phyloP scores from a whole-genome alignment of 2,888 invertebrate species.

The Drosophila phalerata region DNA sequence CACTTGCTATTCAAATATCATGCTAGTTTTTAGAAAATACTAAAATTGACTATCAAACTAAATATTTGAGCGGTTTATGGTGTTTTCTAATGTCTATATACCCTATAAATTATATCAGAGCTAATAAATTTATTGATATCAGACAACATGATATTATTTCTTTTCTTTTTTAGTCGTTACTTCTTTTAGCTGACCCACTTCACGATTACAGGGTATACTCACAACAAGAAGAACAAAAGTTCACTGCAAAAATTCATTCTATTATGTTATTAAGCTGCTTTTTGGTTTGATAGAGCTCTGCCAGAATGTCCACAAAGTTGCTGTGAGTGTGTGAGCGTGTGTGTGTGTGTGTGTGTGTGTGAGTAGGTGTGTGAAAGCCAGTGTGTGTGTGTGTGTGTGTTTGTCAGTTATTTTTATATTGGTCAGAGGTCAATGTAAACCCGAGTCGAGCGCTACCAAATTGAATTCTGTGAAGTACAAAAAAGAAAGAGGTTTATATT shows the following conservation, averaged over 20 bases:
- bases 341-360: background rate
- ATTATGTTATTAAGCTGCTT: conserved; percentile 53
- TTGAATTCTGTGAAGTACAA: conserved; percentile 16
- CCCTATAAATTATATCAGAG: background rate
- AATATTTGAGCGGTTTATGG: no score
- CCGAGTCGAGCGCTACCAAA: conserved; percentile 13
- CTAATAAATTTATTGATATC: background rate
- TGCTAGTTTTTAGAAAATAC: no score
- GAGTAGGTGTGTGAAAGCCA: background rate
- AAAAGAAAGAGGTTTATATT: background rate
- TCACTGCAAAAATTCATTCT: conserved; percentile 44
- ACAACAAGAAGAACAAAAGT: conserved; percentile 27
- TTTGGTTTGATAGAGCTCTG: conserved; percentile 32
- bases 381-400: conserved; percentile 11
- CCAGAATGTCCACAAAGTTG: conserved; percentile 31
- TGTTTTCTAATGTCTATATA: no score
- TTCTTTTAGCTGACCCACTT: background rate
- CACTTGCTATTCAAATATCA: background rate
- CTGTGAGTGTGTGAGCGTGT: conserved; percentile 3
- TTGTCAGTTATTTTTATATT: conserved; percentile 23
- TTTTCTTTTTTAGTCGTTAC: background rate
- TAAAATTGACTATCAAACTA: no score
- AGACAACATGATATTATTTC: background rate
- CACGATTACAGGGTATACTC: conserved; percentile 7
- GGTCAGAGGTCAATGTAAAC: conserved; percentile 25